Evolutionary conservation across 2,113 vertebrate species (phyloP).

Genomic region (Percopsis transmontana): DNA sequence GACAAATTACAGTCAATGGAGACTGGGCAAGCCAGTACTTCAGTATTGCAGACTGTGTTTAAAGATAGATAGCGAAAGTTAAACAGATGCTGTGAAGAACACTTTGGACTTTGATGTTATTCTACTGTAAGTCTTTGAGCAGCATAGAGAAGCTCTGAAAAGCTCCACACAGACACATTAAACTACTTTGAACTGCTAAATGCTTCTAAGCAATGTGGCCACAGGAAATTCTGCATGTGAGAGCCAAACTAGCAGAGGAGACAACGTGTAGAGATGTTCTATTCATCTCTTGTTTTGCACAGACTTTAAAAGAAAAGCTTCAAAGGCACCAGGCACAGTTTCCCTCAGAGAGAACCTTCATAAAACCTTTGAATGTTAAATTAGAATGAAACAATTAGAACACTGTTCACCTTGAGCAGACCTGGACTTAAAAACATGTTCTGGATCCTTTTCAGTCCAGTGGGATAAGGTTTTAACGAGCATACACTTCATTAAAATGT

Average conservation of each 20-base stretch:
- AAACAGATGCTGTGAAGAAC: constrained; percentile 17
- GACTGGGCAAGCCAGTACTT: too few relatives aligned
- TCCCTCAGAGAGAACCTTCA: constrained; percentile 45
- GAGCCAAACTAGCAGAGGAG: constrained; percentile 26
- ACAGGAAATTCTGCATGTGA: constrained; percentile 48
- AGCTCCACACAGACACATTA: constrained; percentile 42
- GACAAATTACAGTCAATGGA: too few relatives aligned
- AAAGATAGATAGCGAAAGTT: constrained; percentile 49
- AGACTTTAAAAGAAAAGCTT: constrained; percentile 61
- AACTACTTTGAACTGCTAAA: constrained; percentile 63
- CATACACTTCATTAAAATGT: too few relatives aligned
- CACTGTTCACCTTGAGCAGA: too few relatives aligned
- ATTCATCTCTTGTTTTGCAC: constrained; percentile 51
- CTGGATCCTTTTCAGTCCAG: neutral
- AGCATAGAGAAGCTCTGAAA: constrained; percentile 39
- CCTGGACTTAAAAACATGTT: too few relatives aligned
- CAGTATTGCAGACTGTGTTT: neutral
- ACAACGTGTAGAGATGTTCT: constrained; percentile 53
- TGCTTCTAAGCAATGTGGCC: constrained; percentile 54
- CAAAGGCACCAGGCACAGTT: constrained; percentile 49
- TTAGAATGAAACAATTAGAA: neutral
- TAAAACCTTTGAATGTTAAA: constrained; percentile 38
- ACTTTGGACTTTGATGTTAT: constrained; percentile 37
- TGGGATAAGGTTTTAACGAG: too few relatives aligned
- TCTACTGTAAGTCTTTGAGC: constrained; percentile 45